Base-by-base conservation (phyloP, 2,113 vertebrate species). In the Melanostigma gelatinosum region DNA sequence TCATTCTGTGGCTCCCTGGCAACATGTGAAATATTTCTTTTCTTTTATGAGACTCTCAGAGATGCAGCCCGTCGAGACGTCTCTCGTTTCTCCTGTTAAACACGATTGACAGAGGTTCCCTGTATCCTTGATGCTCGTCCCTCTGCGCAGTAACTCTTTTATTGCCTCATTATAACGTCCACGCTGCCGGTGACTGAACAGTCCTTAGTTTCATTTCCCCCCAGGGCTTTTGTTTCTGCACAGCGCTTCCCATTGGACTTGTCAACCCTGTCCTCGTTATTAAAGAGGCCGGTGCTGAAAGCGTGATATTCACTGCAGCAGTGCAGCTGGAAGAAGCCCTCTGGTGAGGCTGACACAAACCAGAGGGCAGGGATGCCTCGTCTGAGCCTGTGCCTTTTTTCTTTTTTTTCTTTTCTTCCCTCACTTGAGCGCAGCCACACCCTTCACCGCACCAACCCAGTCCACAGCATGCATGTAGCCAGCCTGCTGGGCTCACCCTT, bases 381-480 rank as follows among this genome's bases (percentile, higher is more conserved):
- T 69, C 71, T 82, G 82, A 91, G 87, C 80, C 69, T 85, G 88
- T 85, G 86, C 90, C 75, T 54, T 82, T 82, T 34, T 5, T 5
- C 6, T 6, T 34, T 34, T 5, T 29, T 29, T 29, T 29, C 4
- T 32, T 32, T 32, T 4, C 4, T 32, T 0, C 77, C 50, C 54
- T 85, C 75, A 52, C 84, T 73, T 57, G 74, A 79, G 65, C 66
- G 82, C 85, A 84, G 75, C 85, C 87, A 74, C 82, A 0, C 85
- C 82, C 75, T 74, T 66, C 58, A 50, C 84, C 36, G 64, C 77
- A 66, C 74, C 74, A 78, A 54, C 74, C 73, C 69, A 64, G 54
- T 63, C 72, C 72, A 77, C 84, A 18, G 90, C 91, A 83, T 86
- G 90, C 91, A 93, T 91, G 89, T 80, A 65, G 73, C 65, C 75